These are phyloP conservation scores for Drosophila paracracens DNA, from an alignment of 2,888 invertebrate species.

Conservation along the genomic window DNA sequence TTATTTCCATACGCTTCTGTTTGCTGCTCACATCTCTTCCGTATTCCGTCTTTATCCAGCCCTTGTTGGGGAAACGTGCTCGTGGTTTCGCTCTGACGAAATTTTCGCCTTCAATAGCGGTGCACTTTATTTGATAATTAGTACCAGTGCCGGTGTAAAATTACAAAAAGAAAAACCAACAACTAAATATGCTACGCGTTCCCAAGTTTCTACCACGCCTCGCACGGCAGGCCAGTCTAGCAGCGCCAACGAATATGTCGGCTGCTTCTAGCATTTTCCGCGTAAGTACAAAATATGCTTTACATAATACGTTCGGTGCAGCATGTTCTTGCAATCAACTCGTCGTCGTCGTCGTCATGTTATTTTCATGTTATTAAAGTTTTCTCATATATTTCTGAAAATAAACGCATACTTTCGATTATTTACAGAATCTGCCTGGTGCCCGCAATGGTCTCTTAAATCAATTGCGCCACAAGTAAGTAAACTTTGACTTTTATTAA, in stretches of 20 bases:
- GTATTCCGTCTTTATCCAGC: slow-evolving; percentile 46
- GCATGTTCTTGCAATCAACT: slow-evolving; percentile 34
- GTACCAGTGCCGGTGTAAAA: slow-evolving; percentile 37
- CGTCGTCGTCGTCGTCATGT: background rate
- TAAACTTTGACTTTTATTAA: slow-evolving; percentile 35
- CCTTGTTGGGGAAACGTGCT: slow-evolving; percentile 73
- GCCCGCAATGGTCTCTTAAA: slow-evolving; percentile 74
- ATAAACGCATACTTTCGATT: slow-evolving; percentile 12
- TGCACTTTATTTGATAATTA: slow-evolving; percentile 48
- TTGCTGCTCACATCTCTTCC: slow-evolving; percentile 16
- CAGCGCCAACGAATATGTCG: slow-evolving; percentile 60
- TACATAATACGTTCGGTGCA: slow-evolving; percentile 67
- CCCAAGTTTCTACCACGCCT: slow-evolving; percentile 81
- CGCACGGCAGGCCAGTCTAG: slow-evolving; percentile 69
- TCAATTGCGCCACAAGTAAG: slow-evolving; percentile 83
- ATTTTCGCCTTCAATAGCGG: slow-evolving; percentile 60
- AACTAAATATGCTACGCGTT: slow-evolving; percentile 78
- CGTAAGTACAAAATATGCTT: slow-evolving; percentile 74
- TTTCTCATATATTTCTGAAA: slow-evolving; percentile 31
- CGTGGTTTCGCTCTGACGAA: slow-evolving; percentile 69
- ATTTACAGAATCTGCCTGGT: slow-evolving; percentile 69
- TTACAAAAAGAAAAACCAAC: slow-evolving; percentile 30
- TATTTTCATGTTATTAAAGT: slow-evolving; percentile 34
- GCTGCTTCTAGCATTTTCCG: slow-evolving; percentile 83
- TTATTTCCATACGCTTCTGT: slow-evolving; percentile 4